Evolutionary conservation across 2,113 vertebrate species (phyloP).

Genomic region (Reinhardtius hippoglossoides): DNA sequence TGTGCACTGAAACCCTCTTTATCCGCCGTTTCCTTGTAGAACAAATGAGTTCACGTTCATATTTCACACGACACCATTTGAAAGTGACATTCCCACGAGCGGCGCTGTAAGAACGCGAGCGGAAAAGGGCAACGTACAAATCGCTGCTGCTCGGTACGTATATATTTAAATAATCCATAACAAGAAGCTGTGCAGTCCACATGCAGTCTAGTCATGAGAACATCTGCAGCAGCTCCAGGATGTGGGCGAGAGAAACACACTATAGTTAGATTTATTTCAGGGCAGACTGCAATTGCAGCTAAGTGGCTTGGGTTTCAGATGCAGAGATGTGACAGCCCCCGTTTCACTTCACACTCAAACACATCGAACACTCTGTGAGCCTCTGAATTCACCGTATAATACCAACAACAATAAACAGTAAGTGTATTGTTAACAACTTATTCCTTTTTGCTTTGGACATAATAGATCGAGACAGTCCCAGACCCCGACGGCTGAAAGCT

Average conservation of each 20-base stretch:
- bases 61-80: slow-evolving; percentile 4
- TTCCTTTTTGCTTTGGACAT: slow-evolving; percentile 15
- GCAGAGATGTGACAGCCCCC: slow-evolving; percentile 32
- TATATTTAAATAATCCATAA: slow-evolving; percentile 49
- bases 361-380: slow-evolving; percentile 38
- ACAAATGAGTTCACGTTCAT: slow-evolving; percentile 16
- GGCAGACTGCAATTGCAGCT: slow-evolving; percentile 32
- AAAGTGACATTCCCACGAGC: slow-evolving; percentile 24
- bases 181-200: slow-evolving; percentile 39
- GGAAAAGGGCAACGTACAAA: slow-evolving; percentile 11
- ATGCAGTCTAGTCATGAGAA: slow-evolving; percentile 33
- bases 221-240: slow-evolving; percentile 58
- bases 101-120: slow-evolving; percentile 4
- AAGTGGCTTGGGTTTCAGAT: slow-evolving; percentile 47
- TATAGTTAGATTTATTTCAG: slow-evolving; percentile 48
- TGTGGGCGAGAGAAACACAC: slow-evolving; percentile 37
- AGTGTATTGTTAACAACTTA: slow-evolving; percentile 1
- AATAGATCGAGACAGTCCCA: slow-evolving; percentile 34
- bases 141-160: slow-evolving; percentile 9
- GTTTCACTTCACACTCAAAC: slow-evolving; percentile 53
- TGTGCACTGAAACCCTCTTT: slow-evolving; percentile 19
- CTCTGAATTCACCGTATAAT: slow-evolving; percentile 12
- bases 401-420: background rate
- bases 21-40: slow-evolving; percentile 7
- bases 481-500: slow-evolving; percentile 31